Conservation (phyloP, 23 tunicate genomes). For the Aplidium turbinatum region DNA sequence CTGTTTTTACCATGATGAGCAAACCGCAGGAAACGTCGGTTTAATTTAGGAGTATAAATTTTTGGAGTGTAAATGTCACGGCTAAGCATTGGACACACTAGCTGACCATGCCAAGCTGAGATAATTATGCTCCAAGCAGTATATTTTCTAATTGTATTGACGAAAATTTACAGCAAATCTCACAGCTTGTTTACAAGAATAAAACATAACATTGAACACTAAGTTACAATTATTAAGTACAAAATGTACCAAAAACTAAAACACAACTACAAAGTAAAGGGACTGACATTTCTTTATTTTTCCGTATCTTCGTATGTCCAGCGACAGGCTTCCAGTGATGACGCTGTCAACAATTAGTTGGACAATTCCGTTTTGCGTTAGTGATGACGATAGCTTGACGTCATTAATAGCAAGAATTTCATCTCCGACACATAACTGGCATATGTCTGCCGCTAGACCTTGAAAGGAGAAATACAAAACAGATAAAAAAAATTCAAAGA, state of each 20-base stretch:
- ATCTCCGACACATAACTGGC: slow-evolving; percentile 89
- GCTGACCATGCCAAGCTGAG: too few relatives aligned
- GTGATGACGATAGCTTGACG: slow-evolving; percentile 55
- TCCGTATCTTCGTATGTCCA: slow-evolving; percentile 81
- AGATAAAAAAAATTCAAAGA: too few relatives aligned
- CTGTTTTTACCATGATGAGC: too few relatives aligned
- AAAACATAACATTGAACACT: not conserved
- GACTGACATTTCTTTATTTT: slow-evolving; percentile 72
- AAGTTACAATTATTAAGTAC: not conserved
- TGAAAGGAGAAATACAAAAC: too few relatives aligned
- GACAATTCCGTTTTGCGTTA: slow-evolving; percentile 86
- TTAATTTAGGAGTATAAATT: too few relatives aligned
- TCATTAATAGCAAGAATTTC: slow-evolving; percentile 87
- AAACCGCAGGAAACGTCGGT: too few relatives aligned
- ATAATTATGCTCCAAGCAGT: too few relatives aligned
- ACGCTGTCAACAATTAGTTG: slow-evolving; percentile 88
- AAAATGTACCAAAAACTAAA: not conserved
- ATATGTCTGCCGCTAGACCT: slow-evolving; percentile 94
- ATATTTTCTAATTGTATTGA: too few relatives aligned
- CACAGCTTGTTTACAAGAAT: too few relatives aligned
- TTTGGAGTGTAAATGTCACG: too few relatives aligned
- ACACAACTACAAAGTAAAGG: not conserved
- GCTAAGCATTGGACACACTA: too few relatives aligned
- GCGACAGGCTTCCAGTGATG: slow-evolving; percentile 81
- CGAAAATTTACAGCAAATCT: too few relatives aligned